These are phyloP conservation scores for Peromyscus californicus DNA, from an alignment of 2,113 vertebrate genomes.

Conservation along the genomic window DNA sequence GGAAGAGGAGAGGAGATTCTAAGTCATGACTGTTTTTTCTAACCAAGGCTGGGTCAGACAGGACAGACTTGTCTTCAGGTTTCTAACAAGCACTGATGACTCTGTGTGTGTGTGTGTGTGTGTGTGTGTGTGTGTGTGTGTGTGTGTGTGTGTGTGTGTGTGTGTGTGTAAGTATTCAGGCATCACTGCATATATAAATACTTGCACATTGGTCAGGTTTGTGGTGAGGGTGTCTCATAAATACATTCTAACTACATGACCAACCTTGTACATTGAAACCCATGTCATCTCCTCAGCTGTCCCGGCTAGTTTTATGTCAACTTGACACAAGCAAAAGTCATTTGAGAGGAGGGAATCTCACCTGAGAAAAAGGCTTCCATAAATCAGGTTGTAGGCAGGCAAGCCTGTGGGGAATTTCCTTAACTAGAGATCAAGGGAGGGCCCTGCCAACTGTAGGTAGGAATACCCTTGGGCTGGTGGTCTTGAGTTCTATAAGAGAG, in stretches of 20 bases:
- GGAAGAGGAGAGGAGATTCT: neutral
- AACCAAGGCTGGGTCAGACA: neutral
- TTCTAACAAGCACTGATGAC: neutral
- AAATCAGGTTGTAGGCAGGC: neutral
- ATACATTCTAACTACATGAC: neutral
- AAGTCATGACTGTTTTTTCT: neutral
- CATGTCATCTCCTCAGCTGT: neutral
- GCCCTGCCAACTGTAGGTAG: neutral
- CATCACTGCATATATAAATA: too few relatives aligned
- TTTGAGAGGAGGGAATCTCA: neutral
- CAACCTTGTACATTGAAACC: neutral
- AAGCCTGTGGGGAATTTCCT: neutral
- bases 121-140: neutral
- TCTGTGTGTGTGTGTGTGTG: too few relatives aligned
- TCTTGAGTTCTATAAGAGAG: neutral
- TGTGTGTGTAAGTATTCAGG: neutral
- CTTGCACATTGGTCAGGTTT: neutral
- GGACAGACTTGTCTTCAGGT: neutral
- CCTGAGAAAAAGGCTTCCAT: neutral
- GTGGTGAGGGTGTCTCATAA: neutral
- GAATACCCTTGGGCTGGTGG: too few relatives aligned
- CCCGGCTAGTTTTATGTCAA: neutral
- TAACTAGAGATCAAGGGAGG: neutral
- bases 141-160: neutral
- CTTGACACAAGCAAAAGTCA: neutral